Base-by-base conservation (phyloP, 1,140 invertebrate species). In the Trachelipus rathkii region DNA sequence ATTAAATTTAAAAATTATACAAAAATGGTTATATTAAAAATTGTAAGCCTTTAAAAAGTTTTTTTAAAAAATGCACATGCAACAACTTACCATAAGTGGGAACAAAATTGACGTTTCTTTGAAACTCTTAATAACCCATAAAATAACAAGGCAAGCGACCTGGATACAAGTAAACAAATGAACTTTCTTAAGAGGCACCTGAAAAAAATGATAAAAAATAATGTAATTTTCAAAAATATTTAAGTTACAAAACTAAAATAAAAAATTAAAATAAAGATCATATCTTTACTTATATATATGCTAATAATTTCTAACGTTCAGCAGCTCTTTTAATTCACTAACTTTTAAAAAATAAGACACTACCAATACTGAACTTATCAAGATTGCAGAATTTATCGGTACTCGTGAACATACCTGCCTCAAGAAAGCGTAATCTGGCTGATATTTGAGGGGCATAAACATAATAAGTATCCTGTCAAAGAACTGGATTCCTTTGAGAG, bases 361-460 rank as follows among this genome's bases (percentile, higher is more conserved):
- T 33, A 33, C 6, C 33, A 33, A 33, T 33, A 33, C 33, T 33
- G 33, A 6, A 33, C 33, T 33, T 33, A 33, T 33, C n/a, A n/a
- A n/a, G n/a, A n/a, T n/a, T n/a, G n/a, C n/a, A n/a, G n/a, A n/a
- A n/a, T n/a, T n/a, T n/a, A n/a, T n/a, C n/a, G n/a, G n/a, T n/a
- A n/a, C n/a, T n/a, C n/a, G n/a, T n/a, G n/a, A n/a, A n/a, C n/a
- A n/a, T 86, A 94, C 93, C 89, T 97, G 93, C 85, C 97, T 89
- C 68, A 99, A 89, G 86, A 97, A 99, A 90, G 96, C 95, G 84
- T 96, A 95, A 85, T 99, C 96, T 0, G 97, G 97, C 84, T 99
- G 97, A 86, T 99, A 99, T 84, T 99, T 99, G 81, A 92, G 92
- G 15, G 97, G 97, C 96, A 99, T 99, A 76, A 99, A 92, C 87